Evolutionary conservation across 2,797 vertebrate genomes (phyloP).

Genomic region (Etheostoma perlongum): DNA sequence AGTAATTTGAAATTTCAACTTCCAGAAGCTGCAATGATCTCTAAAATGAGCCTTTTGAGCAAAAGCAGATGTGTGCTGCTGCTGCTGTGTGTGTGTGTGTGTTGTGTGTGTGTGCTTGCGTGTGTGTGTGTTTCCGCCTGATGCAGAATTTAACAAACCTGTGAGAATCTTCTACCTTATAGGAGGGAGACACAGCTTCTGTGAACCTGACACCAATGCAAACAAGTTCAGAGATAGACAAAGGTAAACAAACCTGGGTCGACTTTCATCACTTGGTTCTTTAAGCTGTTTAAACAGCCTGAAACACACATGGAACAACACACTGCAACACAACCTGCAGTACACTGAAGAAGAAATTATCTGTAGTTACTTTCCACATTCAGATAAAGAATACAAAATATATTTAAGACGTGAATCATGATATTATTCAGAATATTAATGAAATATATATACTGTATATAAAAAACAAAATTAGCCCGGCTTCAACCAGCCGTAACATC

Average conservation of each 20-base stretch:
- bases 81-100: background rate
- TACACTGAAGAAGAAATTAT: background rate
- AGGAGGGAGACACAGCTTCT: slow-evolving; percentile 12
- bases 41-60: background rate
- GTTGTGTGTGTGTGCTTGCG: background rate
- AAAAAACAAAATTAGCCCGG: too few relatives aligned
- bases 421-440: background rate
- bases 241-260: slow-evolving; percentile 39
- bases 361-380: background rate
- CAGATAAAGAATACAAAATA: background rate
- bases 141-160: slow-evolving; percentile 45
- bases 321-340: background rate
- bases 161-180: slow-evolving; percentile 10
- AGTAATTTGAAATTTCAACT: background rate
- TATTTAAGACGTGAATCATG: background rate
- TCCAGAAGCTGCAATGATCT: background rate
- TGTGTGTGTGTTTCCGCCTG: slow-evolving; percentile 10
- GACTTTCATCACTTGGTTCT: slow-evolving; percentile 8
- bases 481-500: background rate
- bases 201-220: slow-evolving; percentile 42
- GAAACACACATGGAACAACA: slow-evolving; percentile 3
- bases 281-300: slow-evolving; percentile 55
- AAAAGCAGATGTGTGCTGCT: background rate
- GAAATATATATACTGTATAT: too few relatives aligned
- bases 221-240: slow-evolving; percentile 17